phyloP scores from a whole-genome alignment of 2,113 vertebrate species.

The Gallinago media region DNA sequence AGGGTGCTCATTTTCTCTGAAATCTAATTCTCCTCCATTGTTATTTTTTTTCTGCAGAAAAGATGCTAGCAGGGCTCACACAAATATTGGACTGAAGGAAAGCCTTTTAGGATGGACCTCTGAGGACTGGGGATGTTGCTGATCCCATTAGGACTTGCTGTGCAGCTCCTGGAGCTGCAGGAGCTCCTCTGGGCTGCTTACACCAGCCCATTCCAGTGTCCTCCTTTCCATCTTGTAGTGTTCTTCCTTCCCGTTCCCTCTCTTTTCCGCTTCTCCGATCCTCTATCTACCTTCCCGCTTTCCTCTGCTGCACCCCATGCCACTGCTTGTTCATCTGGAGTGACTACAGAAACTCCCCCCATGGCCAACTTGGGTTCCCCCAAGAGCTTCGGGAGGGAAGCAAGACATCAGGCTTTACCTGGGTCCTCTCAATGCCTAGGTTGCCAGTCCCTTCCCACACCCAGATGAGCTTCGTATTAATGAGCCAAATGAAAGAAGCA shows the following conservation, averaged over 20 bases:
- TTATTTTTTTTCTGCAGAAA: not conserved
- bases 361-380: fast-evolving
- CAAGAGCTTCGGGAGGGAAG: not conserved
- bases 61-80: not conserved
- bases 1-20: not conserved
- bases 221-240: not conserved
- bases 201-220: not conserved
- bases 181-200: not conserved
- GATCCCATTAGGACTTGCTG: not conserved
- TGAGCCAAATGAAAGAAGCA: not conserved
- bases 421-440: not conserved
- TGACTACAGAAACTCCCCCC: not conserved
- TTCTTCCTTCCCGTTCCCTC: not conserved
- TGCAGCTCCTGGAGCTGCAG: not conserved
- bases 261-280: fast-evolving
- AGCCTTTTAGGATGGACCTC: not conserved
- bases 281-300: not conserved
- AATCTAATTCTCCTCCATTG: not conserved
- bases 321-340: not conserved
- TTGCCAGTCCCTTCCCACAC: not conserved
- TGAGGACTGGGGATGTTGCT: not conserved
- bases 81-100: not conserved
- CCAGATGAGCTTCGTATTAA: not conserved
- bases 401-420: not conserved
- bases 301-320: not conserved